Evolutionary conservation across 2,888 invertebrate species (phyloP), one percentile per base, ranked within the genome.

Genomic region (Amblyteles armatorius): DNA sequence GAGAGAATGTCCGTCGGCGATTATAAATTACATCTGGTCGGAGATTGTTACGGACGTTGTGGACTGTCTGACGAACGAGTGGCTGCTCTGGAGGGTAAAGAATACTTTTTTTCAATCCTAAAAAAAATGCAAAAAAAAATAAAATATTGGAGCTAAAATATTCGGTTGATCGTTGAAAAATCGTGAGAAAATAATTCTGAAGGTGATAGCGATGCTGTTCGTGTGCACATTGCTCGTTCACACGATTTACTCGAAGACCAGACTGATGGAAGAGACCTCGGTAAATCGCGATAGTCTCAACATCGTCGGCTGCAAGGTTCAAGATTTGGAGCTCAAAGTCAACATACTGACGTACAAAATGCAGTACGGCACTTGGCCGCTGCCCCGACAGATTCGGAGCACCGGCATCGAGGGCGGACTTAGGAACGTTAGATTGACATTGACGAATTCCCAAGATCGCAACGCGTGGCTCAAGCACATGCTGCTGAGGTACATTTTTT

Each of bases 41-140:
- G 93, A 93, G 85, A 88, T 91, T 6, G 92, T 93, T 3, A 92
- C 92, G 7, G 93, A 93, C 55, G 93, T 93, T 26, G 89, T 91
- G 13, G 93, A 93, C 44, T 91, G 87, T 78, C 82, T 93, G 44
- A 88, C 87, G 1, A 90, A 89, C 73, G 92, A 93, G 50, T 85
- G 87, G 63, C 85, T 90, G 19, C 72, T 91, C 22, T 92, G 91
- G 91, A 88, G 89, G 88, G 92, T 92, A 88, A 87, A 84, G 69
- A 83, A 36, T 67, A 40, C 2, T 7, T 68, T 50, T 57, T 26
- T 44, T 22, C 13, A 5, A 44, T 55, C 1, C 16, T 33, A 6
- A 50, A 63, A 60, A 29, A 71, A 40, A 2, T 50, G 13, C 33
- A 2, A 5, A 55, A 9, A 9, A 50, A 67, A 63, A 71, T 50